Evolutionary conservation across 2,888 invertebrate genomes (phyloP).

Genomic region (Byasa hedistus): DNA sequence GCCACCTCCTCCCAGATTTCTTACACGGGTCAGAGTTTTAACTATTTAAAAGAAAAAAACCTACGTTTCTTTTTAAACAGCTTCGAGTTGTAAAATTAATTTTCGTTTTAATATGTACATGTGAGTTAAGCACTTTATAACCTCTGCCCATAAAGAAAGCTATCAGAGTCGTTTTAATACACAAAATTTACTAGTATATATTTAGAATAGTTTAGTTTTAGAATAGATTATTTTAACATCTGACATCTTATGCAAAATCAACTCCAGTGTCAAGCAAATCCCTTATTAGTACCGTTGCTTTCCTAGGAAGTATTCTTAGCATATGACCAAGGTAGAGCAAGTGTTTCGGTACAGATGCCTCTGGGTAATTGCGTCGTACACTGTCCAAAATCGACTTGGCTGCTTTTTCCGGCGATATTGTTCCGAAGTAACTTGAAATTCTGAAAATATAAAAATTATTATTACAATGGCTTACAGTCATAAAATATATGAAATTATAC

Average conservation of each 20-base stretch:
- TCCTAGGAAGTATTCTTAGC: slow-evolving; percentile 80
- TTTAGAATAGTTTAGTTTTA: not conserved
- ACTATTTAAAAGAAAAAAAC: too few species aligned
- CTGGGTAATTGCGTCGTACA: slow-evolving; percentile 81
- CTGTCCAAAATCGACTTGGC: slow-evolving; percentile 81
- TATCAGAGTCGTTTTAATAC: too few species aligned
- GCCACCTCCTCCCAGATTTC: too few species aligned
- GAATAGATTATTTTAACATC: not conserved
- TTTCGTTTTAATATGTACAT: too few species aligned
- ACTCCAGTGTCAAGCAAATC: slow-evolving; percentile 83
- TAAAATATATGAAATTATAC: too few species aligned
- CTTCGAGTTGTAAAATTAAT: not conserved
- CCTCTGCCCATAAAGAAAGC: too few species aligned
- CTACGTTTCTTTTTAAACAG: too few species aligned
- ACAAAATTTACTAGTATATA: not conserved
- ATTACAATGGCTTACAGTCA: too few species aligned
- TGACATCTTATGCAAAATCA: slow-evolving; percentile 75
- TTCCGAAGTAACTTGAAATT: slow-evolving; percentile 83
- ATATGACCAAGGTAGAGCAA: slow-evolving; percentile 80
- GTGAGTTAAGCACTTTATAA: too few species aligned
- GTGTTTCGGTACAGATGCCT: slow-evolving; percentile 82
- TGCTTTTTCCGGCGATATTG: slow-evolving; percentile 79
- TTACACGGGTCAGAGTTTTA: too few species aligned
- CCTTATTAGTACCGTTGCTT: slow-evolving; percentile 80
- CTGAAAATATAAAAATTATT: slow-evolving; percentile 55